Evolutionary conservation across 2,113 vertebrate genomes (phyloP).

Genomic region (Otis tarda): DNA sequence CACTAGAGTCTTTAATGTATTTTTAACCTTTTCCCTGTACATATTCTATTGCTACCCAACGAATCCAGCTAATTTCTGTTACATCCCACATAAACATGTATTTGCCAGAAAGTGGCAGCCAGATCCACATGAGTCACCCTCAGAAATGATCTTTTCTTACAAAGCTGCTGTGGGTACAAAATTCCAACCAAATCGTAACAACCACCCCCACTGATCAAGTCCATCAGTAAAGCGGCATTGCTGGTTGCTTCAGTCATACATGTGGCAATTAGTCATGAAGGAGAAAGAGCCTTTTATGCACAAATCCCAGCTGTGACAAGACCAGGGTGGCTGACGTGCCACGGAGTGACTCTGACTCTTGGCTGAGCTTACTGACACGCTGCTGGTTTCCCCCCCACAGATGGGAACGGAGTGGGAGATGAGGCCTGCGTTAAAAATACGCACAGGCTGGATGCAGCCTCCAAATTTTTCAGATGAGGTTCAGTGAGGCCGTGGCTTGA

Average conservation of each 20-base stretch:
- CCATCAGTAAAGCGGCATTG: not conserved
- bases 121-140: not conserved
- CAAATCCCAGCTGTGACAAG: not conserved
- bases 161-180: not conserved
- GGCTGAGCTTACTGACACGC: not conserved
- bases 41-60: not conserved
- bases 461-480: not conserved
- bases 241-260: not conserved
- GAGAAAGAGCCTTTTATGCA: not conserved
- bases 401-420: not conserved
- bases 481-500: not conserved
- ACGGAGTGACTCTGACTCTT: not conserved
- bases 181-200: not conserved
- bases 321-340: not conserved
- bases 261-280: not conserved
- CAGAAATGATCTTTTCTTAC: not conserved
- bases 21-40: not conserved
- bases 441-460: rapidly evolving
- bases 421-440: not conserved
- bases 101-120: constrained; percentile 6
- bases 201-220: rapidly evolving
- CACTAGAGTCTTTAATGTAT: not conserved
- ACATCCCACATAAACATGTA: not conserved
- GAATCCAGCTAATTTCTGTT: not conserved
- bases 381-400: not conserved